Evolutionary conservation across 2,797 vertebrate genomes (phyloP).

Genomic region (Cyprinodon diabolis): DNA sequence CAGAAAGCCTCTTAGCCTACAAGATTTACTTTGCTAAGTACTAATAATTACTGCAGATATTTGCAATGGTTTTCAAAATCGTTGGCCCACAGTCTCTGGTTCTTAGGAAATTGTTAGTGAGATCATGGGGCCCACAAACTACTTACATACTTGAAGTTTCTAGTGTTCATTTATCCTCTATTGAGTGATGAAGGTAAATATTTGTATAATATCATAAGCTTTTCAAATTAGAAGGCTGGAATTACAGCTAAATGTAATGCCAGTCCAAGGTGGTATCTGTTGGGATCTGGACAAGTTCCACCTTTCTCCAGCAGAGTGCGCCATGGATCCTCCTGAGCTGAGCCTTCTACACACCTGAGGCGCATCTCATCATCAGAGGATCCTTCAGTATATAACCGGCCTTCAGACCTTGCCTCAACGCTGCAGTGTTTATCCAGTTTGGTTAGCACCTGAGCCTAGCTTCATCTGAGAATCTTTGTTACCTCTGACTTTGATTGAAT

Average conservation of each 20-base stretch:
- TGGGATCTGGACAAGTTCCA: too few species aligned
- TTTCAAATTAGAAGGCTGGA: slow-evolving; percentile 5
- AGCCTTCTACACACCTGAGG: too few species aligned
- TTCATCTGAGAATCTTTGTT: too few species aligned
- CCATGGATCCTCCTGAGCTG: too few species aligned
- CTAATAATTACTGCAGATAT: slow-evolving; percentile 37
- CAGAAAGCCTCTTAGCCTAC: slow-evolving; percentile 50
- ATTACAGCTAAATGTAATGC: neutral
- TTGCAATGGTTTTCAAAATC: slow-evolving; percentile 41
- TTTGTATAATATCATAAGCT: slow-evolving; percentile 5
- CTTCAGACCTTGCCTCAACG: too few species aligned
- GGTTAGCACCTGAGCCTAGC: too few species aligned
- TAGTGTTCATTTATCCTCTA: slow-evolving; percentile 16
- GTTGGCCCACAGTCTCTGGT: slow-evolving; percentile 8
- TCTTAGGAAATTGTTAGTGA: slow-evolving; percentile 14
- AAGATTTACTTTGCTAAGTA: slow-evolving; percentile 36
- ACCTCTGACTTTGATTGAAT: too few species aligned
- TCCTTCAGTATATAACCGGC: too few species aligned
- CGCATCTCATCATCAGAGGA: too few species aligned
- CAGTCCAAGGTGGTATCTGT: too few species aligned
- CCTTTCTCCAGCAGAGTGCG: too few species aligned
- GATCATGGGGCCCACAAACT: slow-evolving; percentile 24
- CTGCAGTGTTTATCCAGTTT: too few species aligned
- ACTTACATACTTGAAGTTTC: slow-evolving; percentile 23
- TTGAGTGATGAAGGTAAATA: slow-evolving; percentile 20